Percentiles rank a stretch among this genome's conserved stretches.
Conservation (phyloP, 2,888 invertebrate species). For the Uloborus plumipes region DNA sequence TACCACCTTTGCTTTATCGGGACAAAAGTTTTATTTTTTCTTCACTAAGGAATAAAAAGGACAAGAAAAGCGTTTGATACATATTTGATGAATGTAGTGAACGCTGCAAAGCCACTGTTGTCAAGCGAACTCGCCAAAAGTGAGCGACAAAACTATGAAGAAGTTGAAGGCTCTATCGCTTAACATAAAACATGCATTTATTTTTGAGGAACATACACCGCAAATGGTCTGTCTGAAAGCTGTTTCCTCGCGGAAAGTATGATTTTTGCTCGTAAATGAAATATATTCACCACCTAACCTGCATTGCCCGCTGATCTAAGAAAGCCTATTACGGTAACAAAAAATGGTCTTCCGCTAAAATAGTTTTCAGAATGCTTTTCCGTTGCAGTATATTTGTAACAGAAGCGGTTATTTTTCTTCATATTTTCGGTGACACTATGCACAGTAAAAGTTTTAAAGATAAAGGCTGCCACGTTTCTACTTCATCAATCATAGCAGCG, state of each 20-base stretch:
- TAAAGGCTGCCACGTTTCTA: too few species aligned
- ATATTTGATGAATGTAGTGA: slow-evolving; percentile 57
- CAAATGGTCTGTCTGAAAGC: slow-evolving; percentile 35
- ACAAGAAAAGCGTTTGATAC: slow-evolving; percentile 53
- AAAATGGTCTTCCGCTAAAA: slow-evolving; percentile 46
- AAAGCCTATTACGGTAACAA: slow-evolving; percentile 36
- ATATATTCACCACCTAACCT: slow-evolving; percentile 34
- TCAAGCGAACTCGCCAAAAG: slow-evolving; percentile 29
- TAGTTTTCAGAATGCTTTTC: slow-evolving; percentile 36
- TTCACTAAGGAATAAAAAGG: neutral
- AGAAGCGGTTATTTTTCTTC: neutral
- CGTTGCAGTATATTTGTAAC: too few species aligned
- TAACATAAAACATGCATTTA: slow-evolving; percentile 64
- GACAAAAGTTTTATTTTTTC: slow-evolving; percentile 3
- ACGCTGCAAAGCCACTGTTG: slow-evolving; percentile 28
- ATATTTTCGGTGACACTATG: neutral
- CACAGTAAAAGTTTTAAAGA: too few species aligned
- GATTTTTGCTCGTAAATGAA: slow-evolving; percentile 41
- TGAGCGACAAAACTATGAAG: slow-evolving; percentile 45
- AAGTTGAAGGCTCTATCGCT: slow-evolving; percentile 41
- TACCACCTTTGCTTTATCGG: slow-evolving; percentile 34
- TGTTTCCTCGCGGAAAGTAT: slow-evolving; percentile 11
- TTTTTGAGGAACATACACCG: slow-evolving; percentile 35
- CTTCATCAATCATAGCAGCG: too few species aligned
- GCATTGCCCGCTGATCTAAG: slow-evolving; percentile 33